Evolutionary conservation across 2,888 invertebrate genomes (phyloP), one percentile per base, ranked within the genome.

Genomic region (Ptilodon capucinus): DNA sequence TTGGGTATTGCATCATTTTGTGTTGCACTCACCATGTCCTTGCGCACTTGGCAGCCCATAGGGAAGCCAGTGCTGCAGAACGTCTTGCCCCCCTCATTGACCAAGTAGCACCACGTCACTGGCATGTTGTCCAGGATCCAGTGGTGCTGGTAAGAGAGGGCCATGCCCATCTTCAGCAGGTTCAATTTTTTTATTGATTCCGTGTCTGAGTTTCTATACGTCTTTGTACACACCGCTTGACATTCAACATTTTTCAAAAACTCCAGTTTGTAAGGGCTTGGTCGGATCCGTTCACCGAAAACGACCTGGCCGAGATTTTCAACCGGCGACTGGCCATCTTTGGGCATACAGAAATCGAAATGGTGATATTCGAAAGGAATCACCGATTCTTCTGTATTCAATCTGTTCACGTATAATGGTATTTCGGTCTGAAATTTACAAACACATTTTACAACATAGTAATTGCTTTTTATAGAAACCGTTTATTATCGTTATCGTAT

Each of bases 111-210:
- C 96, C 97, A 99, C 0, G 99, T 99, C 1, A 99, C 97, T 0
- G 99, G 99, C 99, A 99, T 99, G 81, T 99, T 99, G 86, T 99
- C 99, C 55, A 97, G 93, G 70, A 97, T 97, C 99, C 99, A 99
- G 84, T 99, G 99, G 86, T 99, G 99, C 72, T 99, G 97, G 84
- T 99, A 99, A 83, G 99, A 99, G 44, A 98, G 91, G 51, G 95
- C 95, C 92, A 98, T 97, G 51, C 98, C 99, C 88, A 96, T 96
- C 80, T 96, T 96, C 49, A 99, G 90, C 13, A 96, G 93, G 70
- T 95, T 95, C 68, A 99, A 84, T 66, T 95, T 95, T 54, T 94
- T 93, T 38, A 92, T 92, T 40, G 94, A 92, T 9, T 93, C 93
- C 0, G 92, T 79, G 60, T 94, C 92, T 0, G 93, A 93, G 0